Evolutionary conservation across 2,113 vertebrate genomes (phyloP).

Genomic region (Hippopotamus amphibius): DNA sequence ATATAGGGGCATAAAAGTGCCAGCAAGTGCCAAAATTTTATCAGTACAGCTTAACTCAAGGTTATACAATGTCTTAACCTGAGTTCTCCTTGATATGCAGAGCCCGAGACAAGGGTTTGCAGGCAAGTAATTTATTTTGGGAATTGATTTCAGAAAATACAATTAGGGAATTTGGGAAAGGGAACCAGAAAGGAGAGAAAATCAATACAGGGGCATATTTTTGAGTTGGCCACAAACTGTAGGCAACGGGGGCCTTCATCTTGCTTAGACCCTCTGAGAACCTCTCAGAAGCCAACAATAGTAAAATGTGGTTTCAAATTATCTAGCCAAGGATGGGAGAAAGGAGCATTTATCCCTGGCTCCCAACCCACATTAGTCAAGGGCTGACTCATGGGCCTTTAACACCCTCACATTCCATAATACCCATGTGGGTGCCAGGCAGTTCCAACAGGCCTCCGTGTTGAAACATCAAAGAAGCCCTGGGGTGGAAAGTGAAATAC

Average conservation of each 20-base stretch:
- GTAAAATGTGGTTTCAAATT: constrained; percentile 46
- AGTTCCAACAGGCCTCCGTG: not conserved
- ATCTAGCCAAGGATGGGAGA: not conserved
- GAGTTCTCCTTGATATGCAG: not conserved
- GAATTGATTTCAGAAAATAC: not conserved
- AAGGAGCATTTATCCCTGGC: not conserved
- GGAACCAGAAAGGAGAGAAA: not conserved
- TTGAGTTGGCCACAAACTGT: not conserved
- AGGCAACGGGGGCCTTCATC: constrained; percentile 16
- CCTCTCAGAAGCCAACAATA: not conserved
- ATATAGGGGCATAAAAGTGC: not conserved
- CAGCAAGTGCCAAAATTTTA: constrained; percentile 25
- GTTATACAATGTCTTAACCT: not conserved
- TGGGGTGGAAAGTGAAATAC: not conserved
- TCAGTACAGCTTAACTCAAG: constrained; percentile 25
- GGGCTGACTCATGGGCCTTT: not conserved
- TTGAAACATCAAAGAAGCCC: not conserved
- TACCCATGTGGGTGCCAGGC: not conserved
- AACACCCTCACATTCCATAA: not conserved
- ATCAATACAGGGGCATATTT: not conserved
- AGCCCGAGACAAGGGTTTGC: constrained; percentile 6
- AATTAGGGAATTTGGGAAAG: not conserved
- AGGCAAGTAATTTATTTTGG: not conserved
- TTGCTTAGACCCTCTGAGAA: not conserved
- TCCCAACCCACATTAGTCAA: not conserved